These are phyloP conservation scores for Tryphoninae sp. DNA, from an alignment of 2,888 invertebrate species.

Conservation along the genomic window DNA sequence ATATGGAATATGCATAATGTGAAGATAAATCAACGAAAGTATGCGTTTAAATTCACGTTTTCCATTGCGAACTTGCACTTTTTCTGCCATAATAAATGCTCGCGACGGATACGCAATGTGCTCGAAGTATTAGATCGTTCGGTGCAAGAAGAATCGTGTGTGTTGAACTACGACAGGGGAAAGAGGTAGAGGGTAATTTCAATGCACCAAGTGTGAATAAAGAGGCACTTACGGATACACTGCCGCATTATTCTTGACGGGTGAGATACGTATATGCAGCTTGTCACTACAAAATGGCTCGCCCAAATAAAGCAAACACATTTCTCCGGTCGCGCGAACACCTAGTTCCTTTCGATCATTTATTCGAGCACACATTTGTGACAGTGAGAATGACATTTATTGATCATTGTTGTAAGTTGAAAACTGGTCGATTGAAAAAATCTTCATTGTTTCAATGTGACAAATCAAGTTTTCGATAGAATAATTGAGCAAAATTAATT, in stretches of 20 bases:
- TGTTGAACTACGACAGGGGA: background rate
- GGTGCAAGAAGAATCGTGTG: background rate
- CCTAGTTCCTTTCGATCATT: background rate
- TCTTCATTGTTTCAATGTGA: background rate
- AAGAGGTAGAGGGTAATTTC: constrained; percentile 35
- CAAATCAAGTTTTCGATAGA: background rate
- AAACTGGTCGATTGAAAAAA: no score
- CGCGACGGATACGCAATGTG: constrained; percentile 25
- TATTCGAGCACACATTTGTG: no score
- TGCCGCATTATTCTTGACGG: constrained; percentile 33
- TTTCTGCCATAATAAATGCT: constrained; percentile 36
- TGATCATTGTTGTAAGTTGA: no score
- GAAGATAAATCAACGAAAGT: constrained; percentile 35
- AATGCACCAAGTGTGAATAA: constrained; percentile 57
- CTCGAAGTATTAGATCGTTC: constrained; percentile 8
- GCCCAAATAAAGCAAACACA: constrained; percentile 5
- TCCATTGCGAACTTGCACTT: constrained; percentile 32
- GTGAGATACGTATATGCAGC: constrained; percentile 22
- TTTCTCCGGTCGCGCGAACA: background rate
- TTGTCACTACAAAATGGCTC: constrained; percentile 21
- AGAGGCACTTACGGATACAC: constrained; percentile 32
- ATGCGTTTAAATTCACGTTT: constrained; percentile 36
- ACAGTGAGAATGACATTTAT: no score
- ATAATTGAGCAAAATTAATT: background rate
- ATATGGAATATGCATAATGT: background rate